phyloP scores from a whole-genome alignment of 2,888 invertebrate species.

The Amorpha juglandis region DNA sequence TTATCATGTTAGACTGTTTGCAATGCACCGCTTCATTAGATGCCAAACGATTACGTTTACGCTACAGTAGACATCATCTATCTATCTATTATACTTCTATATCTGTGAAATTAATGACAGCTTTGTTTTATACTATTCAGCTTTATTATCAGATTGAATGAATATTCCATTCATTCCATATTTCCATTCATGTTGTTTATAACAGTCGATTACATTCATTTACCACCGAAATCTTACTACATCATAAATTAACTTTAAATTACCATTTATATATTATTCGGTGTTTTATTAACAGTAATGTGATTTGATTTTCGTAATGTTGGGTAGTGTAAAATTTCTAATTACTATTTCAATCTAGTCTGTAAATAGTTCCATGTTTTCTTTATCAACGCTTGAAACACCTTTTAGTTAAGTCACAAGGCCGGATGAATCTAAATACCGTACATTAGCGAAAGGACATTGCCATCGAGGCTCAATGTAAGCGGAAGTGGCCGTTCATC shows the following conservation, averaged over 20 bases:
- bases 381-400: neutral
- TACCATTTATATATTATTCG: neutral
- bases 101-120: no score
- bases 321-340: neutral
- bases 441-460: slow-evolving; percentile 14
- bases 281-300: neutral
- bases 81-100: no score
- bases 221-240: no score
- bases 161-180: neutral
- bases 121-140: no score
- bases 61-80: slow-evolving; percentile 20
- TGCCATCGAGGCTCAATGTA: slow-evolving; percentile 14
- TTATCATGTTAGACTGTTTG: slow-evolving; percentile 46
- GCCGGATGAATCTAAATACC: slow-evolving; percentile 15
- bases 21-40: slow-evolving; percentile 35
- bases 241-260: neutral
- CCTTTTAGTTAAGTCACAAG: neutral
- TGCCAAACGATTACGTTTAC: slow-evolving; percentile 31
- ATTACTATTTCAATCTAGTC: no score
- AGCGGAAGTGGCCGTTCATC: slow-evolving; percentile 13
- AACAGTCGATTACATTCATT: no score
- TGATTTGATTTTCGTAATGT: neutral
- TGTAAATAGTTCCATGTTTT: neutral
- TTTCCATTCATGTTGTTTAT: no score
- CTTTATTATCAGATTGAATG: neutral